Evolutionary conservation across 1,140 invertebrate genomes (phyloP).

Genomic region (Danaus plexippus): DNA sequence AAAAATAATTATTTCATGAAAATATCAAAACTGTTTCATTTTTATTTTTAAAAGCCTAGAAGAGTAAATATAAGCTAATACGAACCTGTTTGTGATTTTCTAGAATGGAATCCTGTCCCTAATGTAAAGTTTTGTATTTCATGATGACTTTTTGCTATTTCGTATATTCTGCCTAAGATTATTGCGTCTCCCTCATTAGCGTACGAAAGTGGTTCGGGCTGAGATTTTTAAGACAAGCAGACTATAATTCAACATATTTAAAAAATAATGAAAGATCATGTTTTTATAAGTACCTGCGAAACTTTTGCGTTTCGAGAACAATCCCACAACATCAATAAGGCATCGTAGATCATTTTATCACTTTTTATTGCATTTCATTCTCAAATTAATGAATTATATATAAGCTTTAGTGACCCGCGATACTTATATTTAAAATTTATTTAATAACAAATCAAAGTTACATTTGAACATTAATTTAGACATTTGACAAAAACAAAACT

Average conservation of each 20-base stretch:
- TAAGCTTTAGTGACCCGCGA: no score
- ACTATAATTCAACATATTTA: neutral
- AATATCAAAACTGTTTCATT: neutral
- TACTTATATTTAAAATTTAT: no score
- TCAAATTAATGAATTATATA: no score
- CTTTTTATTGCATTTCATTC: no score
- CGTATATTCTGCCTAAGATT: slow-evolving; percentile 46
- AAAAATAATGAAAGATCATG: no score
- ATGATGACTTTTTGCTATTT: slow-evolving; percentile 54
- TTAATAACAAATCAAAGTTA: no score
- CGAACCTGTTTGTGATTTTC: slow-evolving; percentile 45
- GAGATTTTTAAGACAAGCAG: slow-evolving; percentile 13
- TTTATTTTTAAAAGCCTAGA: neutral
- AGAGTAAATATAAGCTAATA: neutral
- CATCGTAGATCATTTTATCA: slow-evolving; percentile 60
- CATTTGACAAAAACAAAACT: no score
- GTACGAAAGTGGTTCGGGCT: slow-evolving; percentile 32
- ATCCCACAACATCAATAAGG: slow-evolving; percentile 63
- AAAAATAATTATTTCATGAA: slow-evolving; percentile 1
- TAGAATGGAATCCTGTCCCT: slow-evolving; percentile 38
- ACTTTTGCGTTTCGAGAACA: slow-evolving; percentile 37
- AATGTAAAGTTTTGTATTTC: slow-evolving; percentile 54
- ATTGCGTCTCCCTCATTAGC: slow-evolving; percentile 50
- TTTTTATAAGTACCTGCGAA: slow-evolving; percentile 11
- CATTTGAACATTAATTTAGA: no score